phyloP scores from a whole-genome alignment of 2,797 vertebrate species.

The Danio aesculapii region DNA sequence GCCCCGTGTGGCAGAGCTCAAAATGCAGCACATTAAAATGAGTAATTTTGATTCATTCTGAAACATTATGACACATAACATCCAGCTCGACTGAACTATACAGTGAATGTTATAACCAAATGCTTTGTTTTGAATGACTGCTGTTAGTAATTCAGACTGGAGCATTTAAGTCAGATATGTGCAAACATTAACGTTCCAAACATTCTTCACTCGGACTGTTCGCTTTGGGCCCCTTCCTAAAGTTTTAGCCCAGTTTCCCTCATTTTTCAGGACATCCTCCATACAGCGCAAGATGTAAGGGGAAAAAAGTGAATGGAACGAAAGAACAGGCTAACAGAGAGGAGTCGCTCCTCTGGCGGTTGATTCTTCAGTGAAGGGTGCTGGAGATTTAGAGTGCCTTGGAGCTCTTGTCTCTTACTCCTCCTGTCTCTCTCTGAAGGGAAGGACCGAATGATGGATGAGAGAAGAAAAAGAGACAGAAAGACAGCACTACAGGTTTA shows the following conservation, averaged over 20 bases:
- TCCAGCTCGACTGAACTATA: conserved; percentile 1
- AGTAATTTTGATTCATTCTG: neutral
- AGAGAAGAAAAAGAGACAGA: conserved; percentile 16
- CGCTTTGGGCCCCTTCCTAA: conserved; percentile 14
- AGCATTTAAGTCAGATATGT: neutral
- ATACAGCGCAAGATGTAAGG: neutral
- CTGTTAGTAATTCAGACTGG: conserved; percentile 17
- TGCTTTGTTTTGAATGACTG: neutral
- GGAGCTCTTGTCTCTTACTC: neutral
- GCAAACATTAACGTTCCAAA: conserved; percentile 43
- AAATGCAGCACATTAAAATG: neutral
- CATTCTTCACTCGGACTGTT: conserved; percentile 8
- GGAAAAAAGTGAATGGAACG: conserved; percentile 1
- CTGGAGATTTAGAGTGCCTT: conserved; percentile 27
- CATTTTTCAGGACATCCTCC: conserved; percentile 11
- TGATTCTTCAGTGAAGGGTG: conserved; percentile 27
- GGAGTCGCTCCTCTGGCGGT: conserved; percentile 18
- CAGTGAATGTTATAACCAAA: neutral
- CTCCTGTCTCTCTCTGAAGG: conserved; percentile 21
- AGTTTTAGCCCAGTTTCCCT: neutral
- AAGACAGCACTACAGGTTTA: conserved; percentile 8
- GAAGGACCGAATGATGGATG: conserved; percentile 31
- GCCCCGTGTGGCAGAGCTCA: neutral
- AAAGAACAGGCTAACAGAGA: conserved; percentile 15
- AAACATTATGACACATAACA: neutral